Base-by-base conservation (phyloP, 2,797 vertebrate species). In the Artibeus jamaicensis region DNA sequence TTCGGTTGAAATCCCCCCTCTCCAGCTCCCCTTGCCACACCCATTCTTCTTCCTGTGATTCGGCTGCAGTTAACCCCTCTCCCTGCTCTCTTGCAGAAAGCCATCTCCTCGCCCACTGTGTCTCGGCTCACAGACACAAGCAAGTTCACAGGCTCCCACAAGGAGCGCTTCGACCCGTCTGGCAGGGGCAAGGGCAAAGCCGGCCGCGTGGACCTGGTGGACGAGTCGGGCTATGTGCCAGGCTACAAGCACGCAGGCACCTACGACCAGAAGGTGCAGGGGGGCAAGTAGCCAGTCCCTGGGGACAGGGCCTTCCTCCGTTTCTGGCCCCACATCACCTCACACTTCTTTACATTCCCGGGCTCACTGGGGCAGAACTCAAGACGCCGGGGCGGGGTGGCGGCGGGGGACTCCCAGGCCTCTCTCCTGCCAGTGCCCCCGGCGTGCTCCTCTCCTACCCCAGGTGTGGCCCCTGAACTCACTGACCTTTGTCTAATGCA, bases 71-170 rank as follows among this genome's bases (percentile, higher is more conserved):
- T 67, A 71, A 85, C 10, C 59, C 48, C 4, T 11, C 14, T 57
- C 48, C 15, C 71, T 14, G 11, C n/a, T 34, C 9, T 39, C 70
- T 68, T 44, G 98, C 97, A 98, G 99, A 99, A 99, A 99, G 99
- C 99, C 7, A 99, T 98, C 97, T 98, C 99, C 24, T 99, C 99
- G 48, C 99, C 99, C 15, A 99, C 99, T 0, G 99, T 99, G 85
- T 99, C 99, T 0, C 98, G 99, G 81, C 99, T 99, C 71, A 99
- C 99, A 0, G 99, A 99, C 98, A 99, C 99, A 96, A 98, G 98
- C 97, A 99, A 99, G 98, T 99, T 99, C 98, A 99, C 99, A 0
- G 99, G 99, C 59, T 99, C 99, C 71, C 99, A 99, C 98, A 99
- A 99, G 98, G 99, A 99, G 98, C 99, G 99, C 9, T 99, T 99